Base-by-base conservation (phyloP, 2,113 vertebrate species). In the Menura novaehollandiae region DNA sequence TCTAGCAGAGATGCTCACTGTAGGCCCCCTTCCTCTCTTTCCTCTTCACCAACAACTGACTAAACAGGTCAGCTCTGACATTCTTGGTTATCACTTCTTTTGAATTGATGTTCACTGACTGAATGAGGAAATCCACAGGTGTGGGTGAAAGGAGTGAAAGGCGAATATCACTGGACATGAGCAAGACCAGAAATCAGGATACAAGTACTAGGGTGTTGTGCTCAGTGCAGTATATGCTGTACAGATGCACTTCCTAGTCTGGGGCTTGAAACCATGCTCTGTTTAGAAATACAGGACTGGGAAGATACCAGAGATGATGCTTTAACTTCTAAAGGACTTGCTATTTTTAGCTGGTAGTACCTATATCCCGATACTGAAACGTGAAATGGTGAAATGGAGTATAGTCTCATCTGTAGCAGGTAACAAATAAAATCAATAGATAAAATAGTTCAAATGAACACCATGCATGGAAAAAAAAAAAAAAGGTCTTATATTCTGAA, bases 121-220 rank as follows among this genome's bases (percentile, higher is more conserved):
- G 8, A 41, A 23, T 5, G 22, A 22, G 44, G 27, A 53, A 89
- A 79, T 12, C 85, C 32, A 49, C 22, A 66, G 52, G 30, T 47
- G 28, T 30, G 33, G 13, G 14, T 27, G 44, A 41, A 60, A 47
- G 32, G 46, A 89, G 44, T n/a, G n/a, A n/a, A n/a, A n/a, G 15
- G 72, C 28, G 62, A 72, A 53, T 19, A 47, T 37, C 49, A 51
- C 11, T 28, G 64, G 56, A 64, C 52, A 47, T 5, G 33, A 43
- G 15, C 19, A 72, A 60, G 69, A 52, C 5, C 49, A 73, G 74
- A 51, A 79, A 58, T 46, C 14, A 41, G 27, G 35, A 14, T 15
- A 17, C 0, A 3, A 78, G 19, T 18, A 23, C 30, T 4, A 44
- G 17, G 0, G 1, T 4, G 19, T 12, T 17, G 43, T 52, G 22